Conservation (phyloP, 35 echinoderm and acorn worm species). For the Apostichopus californicus region DNA sequence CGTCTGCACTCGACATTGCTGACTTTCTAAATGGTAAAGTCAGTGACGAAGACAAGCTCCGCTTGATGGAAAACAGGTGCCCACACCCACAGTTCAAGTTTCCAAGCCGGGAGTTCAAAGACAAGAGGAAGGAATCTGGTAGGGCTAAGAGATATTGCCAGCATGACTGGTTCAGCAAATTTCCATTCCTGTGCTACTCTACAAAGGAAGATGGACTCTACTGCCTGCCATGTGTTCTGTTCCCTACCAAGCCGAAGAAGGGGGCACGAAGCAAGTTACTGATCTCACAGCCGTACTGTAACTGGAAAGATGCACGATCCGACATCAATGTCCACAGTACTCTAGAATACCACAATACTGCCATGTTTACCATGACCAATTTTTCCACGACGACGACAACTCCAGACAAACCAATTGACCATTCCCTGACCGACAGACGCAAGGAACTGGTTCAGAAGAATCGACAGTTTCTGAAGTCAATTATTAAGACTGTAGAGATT, state of each 20-base stretch:
- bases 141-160: conserved; percentile 26
- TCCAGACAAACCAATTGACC: background rate
- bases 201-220: conserved; percentile 48
- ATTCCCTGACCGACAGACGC: background rate
- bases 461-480: conserved; percentile 42
- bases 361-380: background rate
- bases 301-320: conserved; percentile 54
- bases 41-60: background rate
- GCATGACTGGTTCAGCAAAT: conserved; percentile 25
- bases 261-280: background rate
- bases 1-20: background rate
- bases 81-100: conserved; percentile 13
- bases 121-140: conserved; percentile 46
- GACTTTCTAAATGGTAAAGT: background rate
- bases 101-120: conserved; percentile 14
- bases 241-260: conserved; percentile 9
- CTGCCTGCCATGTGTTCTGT: conserved; percentile 59
- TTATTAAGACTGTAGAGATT: conserved; percentile 50
- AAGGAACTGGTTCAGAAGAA: conserved; percentile 47
- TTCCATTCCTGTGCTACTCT: conserved; percentile 10
- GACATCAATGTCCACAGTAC: background rate
- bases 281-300: conserved; percentile 23
- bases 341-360: conserved; percentile 9
- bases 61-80: background rate
- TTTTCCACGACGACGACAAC: background rate